Percentiles rank a stretch among this genome's conserved stretches.
phyloP scores from a whole-genome alignment of 1,140 invertebrate genomes.

The Notospermus geniculatus region DNA sequence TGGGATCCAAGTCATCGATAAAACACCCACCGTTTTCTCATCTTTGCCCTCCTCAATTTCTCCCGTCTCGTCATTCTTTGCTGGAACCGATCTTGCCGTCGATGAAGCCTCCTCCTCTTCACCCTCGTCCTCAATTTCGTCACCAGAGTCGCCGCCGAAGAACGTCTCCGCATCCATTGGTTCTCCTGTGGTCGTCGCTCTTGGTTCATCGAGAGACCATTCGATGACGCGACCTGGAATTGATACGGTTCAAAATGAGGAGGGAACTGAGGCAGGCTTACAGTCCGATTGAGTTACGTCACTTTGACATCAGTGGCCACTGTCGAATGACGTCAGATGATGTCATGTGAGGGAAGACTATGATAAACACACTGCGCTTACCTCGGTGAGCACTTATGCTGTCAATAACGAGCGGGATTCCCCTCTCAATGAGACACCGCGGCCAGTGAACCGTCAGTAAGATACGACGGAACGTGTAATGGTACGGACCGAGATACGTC shows the following conservation, averaged over 20 bases:
- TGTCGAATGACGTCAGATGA: too few species aligned
- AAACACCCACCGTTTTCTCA: too few species aligned
- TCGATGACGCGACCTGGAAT: slow-evolving; percentile 46
- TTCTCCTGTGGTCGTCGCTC: slow-evolving; percentile 8
- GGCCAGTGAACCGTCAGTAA: slow-evolving; percentile 55
- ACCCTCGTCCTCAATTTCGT: slow-evolving; percentile 20
- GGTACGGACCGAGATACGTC: slow-evolving; percentile 53
- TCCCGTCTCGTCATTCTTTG: not conserved
- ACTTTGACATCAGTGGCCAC: too few species aligned
- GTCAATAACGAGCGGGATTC: slow-evolving; percentile 52
- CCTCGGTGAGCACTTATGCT: slow-evolving; percentile 49
- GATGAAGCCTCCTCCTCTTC: slow-evolving; percentile 17
- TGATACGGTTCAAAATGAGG: too few species aligned
- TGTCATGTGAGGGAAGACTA: too few species aligned
- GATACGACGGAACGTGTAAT: slow-evolving; percentile 47
- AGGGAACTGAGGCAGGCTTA: too few species aligned
- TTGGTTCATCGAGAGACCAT: slow-evolving; percentile 45
- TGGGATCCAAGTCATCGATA: too few species aligned
- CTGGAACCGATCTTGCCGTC: not conserved
- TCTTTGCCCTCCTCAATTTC: too few species aligned
- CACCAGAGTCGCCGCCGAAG: slow-evolving; percentile 14
- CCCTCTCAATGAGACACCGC: slow-evolving; percentile 50
- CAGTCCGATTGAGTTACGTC: too few species aligned
- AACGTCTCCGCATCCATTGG: not conserved
- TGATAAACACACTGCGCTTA: too few species aligned